A percentile compares a stretch with the other conserved stretches of the same genome.
phyloP scores from a whole-genome alignment of 2,113 vertebrate genomes.

The Grantiella picta region DNA sequence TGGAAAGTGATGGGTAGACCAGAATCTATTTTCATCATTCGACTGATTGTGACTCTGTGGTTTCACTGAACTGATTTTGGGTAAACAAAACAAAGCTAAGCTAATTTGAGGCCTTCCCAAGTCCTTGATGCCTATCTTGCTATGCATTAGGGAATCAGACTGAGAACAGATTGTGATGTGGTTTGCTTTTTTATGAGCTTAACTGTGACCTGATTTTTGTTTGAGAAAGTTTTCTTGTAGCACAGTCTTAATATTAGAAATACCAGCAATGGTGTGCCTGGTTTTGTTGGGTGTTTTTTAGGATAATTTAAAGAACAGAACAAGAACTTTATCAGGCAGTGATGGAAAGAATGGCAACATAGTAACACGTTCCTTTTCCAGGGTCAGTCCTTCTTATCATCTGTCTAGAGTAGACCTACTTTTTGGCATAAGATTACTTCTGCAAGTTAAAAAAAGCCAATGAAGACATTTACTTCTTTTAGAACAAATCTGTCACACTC shows the following conservation, averaged over 20 bases:
- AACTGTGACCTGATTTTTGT: conserved; percentile 36
- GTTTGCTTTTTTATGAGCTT: conserved; percentile 36
- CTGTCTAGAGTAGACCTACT: conserved; percentile 43
- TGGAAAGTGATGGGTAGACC: not conserved
- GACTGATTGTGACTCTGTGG: not conserved
- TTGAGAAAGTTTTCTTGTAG: conserved; percentile 1
- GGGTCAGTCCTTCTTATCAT: conserved; percentile 38
- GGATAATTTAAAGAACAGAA: not conserved
- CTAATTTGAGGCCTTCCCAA: conserved; percentile 29
- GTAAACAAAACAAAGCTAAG: conserved; percentile 29
- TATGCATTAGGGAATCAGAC: not conserved
- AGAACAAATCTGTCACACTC: not conserved
- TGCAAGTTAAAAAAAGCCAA: not conserved
- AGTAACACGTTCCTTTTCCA: conserved; percentile 4
- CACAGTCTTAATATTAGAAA: not conserved
- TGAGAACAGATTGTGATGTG: not conserved
- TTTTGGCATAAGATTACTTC: conserved; percentile 11
- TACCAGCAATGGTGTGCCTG: not conserved
- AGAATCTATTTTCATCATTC: not conserved
- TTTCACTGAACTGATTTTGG: conserved; percentile 24
- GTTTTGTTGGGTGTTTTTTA: not conserved
- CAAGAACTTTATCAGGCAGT: not conserved
- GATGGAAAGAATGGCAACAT: conserved; percentile 14
- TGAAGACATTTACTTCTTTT: not conserved
- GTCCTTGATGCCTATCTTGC: conserved; percentile 1